These are phyloP conservation scores for Scelioninae gen. 2 DNA, from an alignment of 2,888 invertebrate species.

Conservation along the genomic window DNA sequence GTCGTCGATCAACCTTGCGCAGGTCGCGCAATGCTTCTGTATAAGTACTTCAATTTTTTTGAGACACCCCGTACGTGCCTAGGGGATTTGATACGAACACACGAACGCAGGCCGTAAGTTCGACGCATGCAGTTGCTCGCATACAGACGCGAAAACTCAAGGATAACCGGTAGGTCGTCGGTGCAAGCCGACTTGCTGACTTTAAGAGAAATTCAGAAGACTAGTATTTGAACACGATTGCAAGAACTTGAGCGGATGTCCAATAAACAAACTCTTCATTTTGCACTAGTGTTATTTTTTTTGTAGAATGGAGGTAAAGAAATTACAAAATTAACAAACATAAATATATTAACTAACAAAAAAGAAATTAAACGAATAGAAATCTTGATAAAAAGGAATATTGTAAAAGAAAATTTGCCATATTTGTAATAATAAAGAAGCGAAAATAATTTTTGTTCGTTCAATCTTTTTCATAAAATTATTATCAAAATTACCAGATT, in stretches of 20 bases:
- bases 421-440: too few species aligned
- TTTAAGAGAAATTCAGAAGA: slow-evolving; percentile 57
- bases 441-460: too few species aligned
- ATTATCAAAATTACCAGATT: too few species aligned
- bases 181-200: slow-evolving; percentile 51
- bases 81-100: slow-evolving; percentile 43
- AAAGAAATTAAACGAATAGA: too few species aligned
- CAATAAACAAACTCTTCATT: slow-evolving; percentile 36
- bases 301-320: too few species aligned
- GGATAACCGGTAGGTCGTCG: slow-evolving; percentile 71
- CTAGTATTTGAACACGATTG: slow-evolving; percentile 36
- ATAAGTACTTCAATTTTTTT: slow-evolving; percentile 45
- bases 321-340: too few species aligned
- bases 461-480: too few species aligned
- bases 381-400: too few species aligned
- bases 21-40: slow-evolving; percentile 43
- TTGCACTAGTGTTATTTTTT: too few species aligned
- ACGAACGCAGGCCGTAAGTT: too few species aligned
- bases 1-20: slow-evolving; percentile 32
- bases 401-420: too few species aligned
- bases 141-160: slow-evolving; percentile 64
- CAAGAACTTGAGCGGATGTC: slow-evolving; percentile 24
- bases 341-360: too few species aligned
- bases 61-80: slow-evolving; percentile 54
- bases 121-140: neutral